A percentile compares a stretch with the other conserved stretches of the same genome.
phyloP scores from a whole-genome alignment of 2,888 invertebrate species.

The Pyrrhia umbra region DNA sequence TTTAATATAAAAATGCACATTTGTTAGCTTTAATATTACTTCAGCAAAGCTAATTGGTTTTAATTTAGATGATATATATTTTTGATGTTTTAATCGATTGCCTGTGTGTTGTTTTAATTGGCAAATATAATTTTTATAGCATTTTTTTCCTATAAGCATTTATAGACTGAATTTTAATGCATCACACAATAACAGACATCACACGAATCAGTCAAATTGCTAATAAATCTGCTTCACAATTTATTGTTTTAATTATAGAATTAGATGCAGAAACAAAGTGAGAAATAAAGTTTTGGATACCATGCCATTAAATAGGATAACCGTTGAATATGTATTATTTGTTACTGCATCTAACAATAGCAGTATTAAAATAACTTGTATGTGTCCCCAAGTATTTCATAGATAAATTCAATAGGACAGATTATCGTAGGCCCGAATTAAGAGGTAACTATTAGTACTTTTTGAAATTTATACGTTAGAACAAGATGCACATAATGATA shows the following conservation, averaged over 20 bases:
- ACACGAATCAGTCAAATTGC: slow-evolving; percentile 72
- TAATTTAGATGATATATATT: slow-evolving; percentile 64
- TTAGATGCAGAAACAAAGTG: slow-evolving; percentile 73
- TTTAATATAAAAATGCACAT: slow-evolving; percentile 84
- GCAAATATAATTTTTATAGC: slow-evolving; percentile 68
- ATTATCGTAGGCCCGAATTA: slow-evolving; percentile 68
- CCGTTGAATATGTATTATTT: slow-evolving; percentile 53
- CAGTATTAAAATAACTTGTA: slow-evolving; percentile 80
- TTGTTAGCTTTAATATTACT: slow-evolving; percentile 83
- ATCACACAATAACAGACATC: slow-evolving; percentile 83
- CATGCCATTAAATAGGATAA: slow-evolving; percentile 63
- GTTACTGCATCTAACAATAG: slow-evolving; percentile 80
- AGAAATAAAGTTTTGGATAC: slow-evolving; percentile 28
- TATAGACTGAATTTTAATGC: slow-evolving; percentile 78
- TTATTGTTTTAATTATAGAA: slow-evolving; percentile 67
- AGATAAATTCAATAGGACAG: slow-evolving; percentile 75
- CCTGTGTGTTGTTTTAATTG: slow-evolving; percentile 67
- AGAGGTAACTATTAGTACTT: slow-evolving; percentile 70
- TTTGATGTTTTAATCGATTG: slow-evolving; percentile 61
- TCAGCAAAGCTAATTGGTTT: slow-evolving; percentile 80
- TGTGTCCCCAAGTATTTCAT: slow-evolving; percentile 78
- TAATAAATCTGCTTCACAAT: slow-evolving; percentile 67
- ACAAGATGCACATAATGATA: slow-evolving; percentile 61
- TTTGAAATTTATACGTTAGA: slow-evolving; percentile 74
- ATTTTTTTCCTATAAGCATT: slow-evolving; percentile 70